Evolutionary conservation across 2,888 invertebrate species (phyloP).

Genomic region (Mythimna loreyi): DNA sequence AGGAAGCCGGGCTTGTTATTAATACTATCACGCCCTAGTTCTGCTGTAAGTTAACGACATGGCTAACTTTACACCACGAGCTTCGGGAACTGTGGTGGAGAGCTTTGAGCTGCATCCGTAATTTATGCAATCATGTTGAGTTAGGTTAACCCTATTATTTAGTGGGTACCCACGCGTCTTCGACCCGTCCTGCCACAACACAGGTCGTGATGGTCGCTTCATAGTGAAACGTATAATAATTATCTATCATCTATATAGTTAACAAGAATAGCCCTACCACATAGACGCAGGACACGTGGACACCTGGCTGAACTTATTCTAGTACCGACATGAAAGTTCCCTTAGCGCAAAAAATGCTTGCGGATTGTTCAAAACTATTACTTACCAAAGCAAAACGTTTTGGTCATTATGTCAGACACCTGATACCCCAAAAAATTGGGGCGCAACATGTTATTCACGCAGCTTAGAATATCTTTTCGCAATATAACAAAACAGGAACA

Average conservation of each 20-base stretch:
- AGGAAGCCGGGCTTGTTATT: slow-evolving; percentile 5
- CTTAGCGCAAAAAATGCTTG: too few relatives aligned
- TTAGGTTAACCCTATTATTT: background rate
- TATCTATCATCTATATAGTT: background rate
- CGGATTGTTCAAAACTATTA: too few relatives aligned
- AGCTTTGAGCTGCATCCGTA: background rate
- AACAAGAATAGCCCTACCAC: background rate
- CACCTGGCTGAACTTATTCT: background rate
- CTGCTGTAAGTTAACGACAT: slow-evolving; percentile 15
- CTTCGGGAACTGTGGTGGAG: background rate
- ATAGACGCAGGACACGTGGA: background rate
- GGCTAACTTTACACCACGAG: background rate
- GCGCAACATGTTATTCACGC: background rate
- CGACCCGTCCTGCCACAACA: background rate
- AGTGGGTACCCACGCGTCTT: too few relatives aligned
- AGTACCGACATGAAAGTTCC: background rate
- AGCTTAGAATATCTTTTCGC: background rate
- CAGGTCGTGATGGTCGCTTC: slow-evolving; percentile 1
- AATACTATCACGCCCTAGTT: slow-evolving; percentile 19
- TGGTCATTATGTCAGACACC: too few relatives aligned
- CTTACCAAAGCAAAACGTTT: too few relatives aligned
- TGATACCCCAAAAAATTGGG: background rate
- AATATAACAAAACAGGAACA: too few relatives aligned
- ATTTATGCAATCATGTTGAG: background rate
- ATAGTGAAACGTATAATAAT: background rate